A percentile compares a stretch with the other conserved stretches of the same genome.
Conservation (phyloP, 2,888 invertebrate genomes). For the Hypercompe scribonia region DNA sequence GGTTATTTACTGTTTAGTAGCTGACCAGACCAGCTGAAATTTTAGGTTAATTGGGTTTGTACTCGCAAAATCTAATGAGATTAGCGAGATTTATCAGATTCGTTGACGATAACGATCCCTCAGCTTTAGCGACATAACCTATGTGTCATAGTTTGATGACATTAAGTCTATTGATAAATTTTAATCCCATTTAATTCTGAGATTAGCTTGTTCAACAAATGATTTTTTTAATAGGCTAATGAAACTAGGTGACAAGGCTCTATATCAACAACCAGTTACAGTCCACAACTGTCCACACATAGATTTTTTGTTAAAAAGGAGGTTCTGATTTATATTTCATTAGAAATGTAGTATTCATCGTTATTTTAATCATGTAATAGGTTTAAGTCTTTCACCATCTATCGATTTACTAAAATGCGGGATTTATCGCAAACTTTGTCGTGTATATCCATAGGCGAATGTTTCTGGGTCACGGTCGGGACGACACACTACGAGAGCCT, state of each 20-base stretch:
- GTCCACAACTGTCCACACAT: too few relatives aligned
- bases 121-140: not conserved
- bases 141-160: not conserved
- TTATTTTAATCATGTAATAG: not conserved
- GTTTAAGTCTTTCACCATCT: not conserved
- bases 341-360: not conserved
- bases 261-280: too few relatives aligned
- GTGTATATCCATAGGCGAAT: not conserved
- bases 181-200: not conserved
- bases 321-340: too few relatives aligned
- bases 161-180: not conserved
- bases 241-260: too few relatives aligned
- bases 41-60: not conserved
- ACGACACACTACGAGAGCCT: not conserved
- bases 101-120: not conserved
- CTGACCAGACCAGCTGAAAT: not conserved
- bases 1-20: not conserved
- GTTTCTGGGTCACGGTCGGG: conserved; percentile 5
- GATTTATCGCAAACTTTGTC: conserved; percentile 2
- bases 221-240: too few relatives aligned
- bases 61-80: not conserved
- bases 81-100: not conserved
- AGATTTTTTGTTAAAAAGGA: too few relatives aligned
- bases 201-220: not conserved
- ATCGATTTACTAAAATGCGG: not conserved